phyloP scores from a whole-genome alignment of 2,113 vertebrate genomes.

The Noctilio leporinus region DNA sequence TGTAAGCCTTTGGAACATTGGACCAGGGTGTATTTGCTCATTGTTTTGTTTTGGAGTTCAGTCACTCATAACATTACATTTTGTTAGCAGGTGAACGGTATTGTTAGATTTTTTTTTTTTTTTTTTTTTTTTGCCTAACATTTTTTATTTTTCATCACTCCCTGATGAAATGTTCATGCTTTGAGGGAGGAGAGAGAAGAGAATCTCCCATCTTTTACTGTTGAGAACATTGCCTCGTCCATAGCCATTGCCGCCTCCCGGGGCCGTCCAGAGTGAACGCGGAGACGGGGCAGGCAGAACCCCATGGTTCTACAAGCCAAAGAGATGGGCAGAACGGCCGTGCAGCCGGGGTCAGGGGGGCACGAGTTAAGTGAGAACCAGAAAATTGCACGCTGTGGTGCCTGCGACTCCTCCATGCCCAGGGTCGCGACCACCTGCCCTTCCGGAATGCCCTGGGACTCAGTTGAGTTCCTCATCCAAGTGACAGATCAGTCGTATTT shows the following conservation, averaged over 20 bases:
- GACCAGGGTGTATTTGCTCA: neutral
- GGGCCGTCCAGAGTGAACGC: neutral
- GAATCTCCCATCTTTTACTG: neutral
- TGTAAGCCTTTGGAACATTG: neutral
- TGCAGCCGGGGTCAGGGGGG: constrained; percentile 46
- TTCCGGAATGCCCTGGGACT: neutral
- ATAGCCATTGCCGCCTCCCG: neutral
- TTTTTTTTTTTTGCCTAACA: neutral
- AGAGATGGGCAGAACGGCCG: constrained; percentile 66
- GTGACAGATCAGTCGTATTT: neutral
- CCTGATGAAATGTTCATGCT: neutral
- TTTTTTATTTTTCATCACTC: neutral
- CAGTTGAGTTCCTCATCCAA: neutral
- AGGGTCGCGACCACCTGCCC: neutral
- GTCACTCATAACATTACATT: neutral
- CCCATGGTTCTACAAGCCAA: constrained; percentile 74
- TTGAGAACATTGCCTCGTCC: neutral
- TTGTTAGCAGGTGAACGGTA: neutral
- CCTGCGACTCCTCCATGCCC: neutral
- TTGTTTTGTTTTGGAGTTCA: neutral
- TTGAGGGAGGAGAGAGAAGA: neutral
- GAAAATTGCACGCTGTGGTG: neutral
- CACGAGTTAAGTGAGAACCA: constrained; percentile 61
- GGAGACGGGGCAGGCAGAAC: neutral
- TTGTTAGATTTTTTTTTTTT: neutral